Percentiles rank a stretch among this genome's conserved stretches.
Conservation (phyloP, 2,797 vertebrate genomes). For the Rhinogobio ventralis region DNA sequence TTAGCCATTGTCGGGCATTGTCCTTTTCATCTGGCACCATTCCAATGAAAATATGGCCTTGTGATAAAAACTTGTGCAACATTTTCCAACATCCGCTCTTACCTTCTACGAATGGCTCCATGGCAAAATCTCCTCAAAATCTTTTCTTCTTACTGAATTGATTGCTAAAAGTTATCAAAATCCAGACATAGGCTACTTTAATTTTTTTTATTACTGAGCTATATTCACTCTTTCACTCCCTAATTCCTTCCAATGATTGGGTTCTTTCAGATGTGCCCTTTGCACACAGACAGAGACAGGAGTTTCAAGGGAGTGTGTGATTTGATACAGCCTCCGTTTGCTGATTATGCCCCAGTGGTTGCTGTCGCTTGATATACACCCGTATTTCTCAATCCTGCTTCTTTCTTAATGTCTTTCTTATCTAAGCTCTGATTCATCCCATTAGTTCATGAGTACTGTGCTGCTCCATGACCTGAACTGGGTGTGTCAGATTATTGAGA, state of each 20-base stretch:
- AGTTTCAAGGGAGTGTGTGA: slow-evolving; percentile 22
- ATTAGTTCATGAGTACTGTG: not conserved
- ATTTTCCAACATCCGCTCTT: slow-evolving; percentile 8
- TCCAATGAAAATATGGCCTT: not conserved
- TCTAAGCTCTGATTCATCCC: not conserved
- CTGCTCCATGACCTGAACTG: not conserved
- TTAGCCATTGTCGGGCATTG: not conserved
- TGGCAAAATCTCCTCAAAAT: not conserved
- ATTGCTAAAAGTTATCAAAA: not conserved
- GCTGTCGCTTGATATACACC: not conserved
- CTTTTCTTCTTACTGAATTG: too few species aligned
- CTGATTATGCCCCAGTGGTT: not conserved
- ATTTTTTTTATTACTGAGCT: not conserved
- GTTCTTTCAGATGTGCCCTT: not conserved
- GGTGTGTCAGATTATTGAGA: slow-evolving; percentile 19
- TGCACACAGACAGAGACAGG: not conserved
- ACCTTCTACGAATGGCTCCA: not conserved
- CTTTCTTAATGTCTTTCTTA: slow-evolving; percentile 4
- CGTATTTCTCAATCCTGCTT: slow-evolving; percentile 16
- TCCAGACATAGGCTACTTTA: not conserved
- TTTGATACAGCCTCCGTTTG: not conserved
- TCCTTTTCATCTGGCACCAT: not conserved
- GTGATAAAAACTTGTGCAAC: not conserved
- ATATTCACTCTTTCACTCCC: not conserved
- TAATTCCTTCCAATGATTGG: not conserved